phyloP scores from a whole-genome alignment of 2,888 invertebrate genomes.

The Galerucella nymphaeae region DNA sequence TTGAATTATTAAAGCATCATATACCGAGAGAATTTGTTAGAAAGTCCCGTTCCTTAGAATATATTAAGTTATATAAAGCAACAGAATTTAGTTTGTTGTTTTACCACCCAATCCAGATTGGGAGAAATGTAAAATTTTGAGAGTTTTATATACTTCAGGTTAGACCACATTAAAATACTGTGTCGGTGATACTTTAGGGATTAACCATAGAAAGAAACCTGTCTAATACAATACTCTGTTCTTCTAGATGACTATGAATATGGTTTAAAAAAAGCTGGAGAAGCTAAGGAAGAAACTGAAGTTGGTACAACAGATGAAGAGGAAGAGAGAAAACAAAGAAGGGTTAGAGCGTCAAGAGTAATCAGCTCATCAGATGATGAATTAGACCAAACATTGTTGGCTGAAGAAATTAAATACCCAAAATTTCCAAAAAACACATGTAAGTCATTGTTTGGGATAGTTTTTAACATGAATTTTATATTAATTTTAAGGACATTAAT shows the following conservation, averaged over 20 bases:
- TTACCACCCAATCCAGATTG: background rate
- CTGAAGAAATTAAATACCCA: too few relatives aligned
- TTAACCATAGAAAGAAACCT: background rate
- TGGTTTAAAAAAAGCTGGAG: background rate
- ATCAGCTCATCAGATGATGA: constrained; percentile 4
- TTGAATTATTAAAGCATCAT: too few relatives aligned
- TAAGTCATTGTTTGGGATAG: too few relatives aligned
- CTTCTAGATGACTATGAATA: constrained; percentile 4
- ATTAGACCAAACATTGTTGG: background rate
- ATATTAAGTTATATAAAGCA: too few relatives aligned
- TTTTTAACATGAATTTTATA: too few relatives aligned
- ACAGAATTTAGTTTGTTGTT: too few relatives aligned
- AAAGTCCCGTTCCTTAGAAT: too few relatives aligned
- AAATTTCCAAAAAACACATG: too few relatives aligned
- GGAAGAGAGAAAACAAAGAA: background rate
- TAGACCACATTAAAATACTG: background rate
- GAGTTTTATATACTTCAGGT: background rate
- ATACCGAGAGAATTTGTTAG: too few relatives aligned
- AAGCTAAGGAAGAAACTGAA: background rate
- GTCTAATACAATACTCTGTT: background rate
- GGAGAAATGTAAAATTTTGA: background rate
- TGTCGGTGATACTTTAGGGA: constrained; percentile 1
- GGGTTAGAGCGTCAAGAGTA: background rate
- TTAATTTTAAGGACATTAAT: background rate
- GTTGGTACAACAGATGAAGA: background rate